Evolutionary conservation across 2,888 invertebrate genomes (phyloP), one percentile per base, ranked within the genome.

Genomic region (Helicoverpa assulta): DNA sequence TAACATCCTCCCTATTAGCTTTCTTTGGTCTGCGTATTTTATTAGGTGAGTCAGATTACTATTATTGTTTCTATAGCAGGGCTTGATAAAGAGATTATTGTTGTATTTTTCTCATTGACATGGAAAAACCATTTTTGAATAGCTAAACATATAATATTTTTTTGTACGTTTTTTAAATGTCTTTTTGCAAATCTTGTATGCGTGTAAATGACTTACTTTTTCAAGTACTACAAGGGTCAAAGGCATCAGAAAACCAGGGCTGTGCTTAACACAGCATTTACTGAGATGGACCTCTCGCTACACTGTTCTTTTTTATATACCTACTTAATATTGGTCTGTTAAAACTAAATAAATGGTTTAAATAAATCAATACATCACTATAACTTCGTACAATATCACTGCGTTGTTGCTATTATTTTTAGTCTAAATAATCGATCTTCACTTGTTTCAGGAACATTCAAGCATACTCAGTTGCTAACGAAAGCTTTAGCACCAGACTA

Each of bases 401-500:
- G 5, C 12, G 0, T 40, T 40, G 33, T 8, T 8, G 51, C 1
- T 19, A 18, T 51, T n/a, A 10, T 19, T 19, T 19, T 4, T n/a
- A n/a, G n/a, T 19, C 5, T 43, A 21, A 6, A 14, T 40, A 52
- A 1, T 1, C 1, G 50, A 1, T 37, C 16, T 0, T 12, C 5
- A 7, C 12, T 56, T 65, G 21, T 88, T 88, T 57, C 82, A 97
- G 97, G 97, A 77, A 83, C 96, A 70, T 95, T 96, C 81, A 97
- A 97, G 88, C 97, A 97, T 85, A 96, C 96, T 7, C 97, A 97
- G 86, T 95, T 96, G 10, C 86, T 97, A 55, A 93, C 95, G 64
- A 96, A 96, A 83, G 96, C 97, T 0, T 91, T 96, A 77, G 92
- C 97, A 53, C 94, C 96, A n/a, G 97, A 97, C 86, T 91, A 96